Percentiles rank a stretch among this genome's conserved stretches.
These are phyloP conservation scores for Chirona hameri DNA, from an alignment of 2,888 invertebrate genomes.

Conservation along the genomic window DNA sequence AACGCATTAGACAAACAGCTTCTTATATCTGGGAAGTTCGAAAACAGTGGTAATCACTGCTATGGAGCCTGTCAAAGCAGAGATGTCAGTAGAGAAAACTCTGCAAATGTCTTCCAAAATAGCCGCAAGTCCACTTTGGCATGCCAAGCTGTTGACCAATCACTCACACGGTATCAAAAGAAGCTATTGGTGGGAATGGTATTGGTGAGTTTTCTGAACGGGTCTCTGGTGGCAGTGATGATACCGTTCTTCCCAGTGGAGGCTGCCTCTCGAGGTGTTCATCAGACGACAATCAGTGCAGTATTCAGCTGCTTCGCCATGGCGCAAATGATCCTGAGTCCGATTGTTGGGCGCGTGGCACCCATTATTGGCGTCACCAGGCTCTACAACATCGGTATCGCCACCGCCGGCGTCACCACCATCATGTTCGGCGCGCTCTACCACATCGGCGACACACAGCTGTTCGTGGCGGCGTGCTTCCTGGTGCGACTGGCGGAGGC, in stretches of 20 bases:
- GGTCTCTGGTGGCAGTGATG: background rate
- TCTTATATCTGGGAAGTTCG: no score
- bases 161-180: background rate
- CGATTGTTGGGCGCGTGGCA: background rate
- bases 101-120: no score
- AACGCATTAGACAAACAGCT: no score
- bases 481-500: background rate
- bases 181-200: background rate
- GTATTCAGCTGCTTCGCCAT: constrained; percentile 12
- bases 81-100: no score
- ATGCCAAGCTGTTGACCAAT: no score
- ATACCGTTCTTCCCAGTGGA: constrained; percentile 13
- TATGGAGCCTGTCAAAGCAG: no score
- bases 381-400: background rate
- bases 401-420: background rate
- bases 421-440: background rate
- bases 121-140: no score
- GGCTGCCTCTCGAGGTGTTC: background rate
- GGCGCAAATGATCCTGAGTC: background rate
- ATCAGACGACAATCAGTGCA: background rate
- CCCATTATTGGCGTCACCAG: background rate
- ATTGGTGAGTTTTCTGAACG: background rate
- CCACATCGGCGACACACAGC: background rate
- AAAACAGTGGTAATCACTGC: no score
- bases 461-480: background rate